These are phyloP conservation scores for Brenthis ino DNA, from an alignment of 2,888 invertebrate genomes.

Conservation along the genomic window DNA sequence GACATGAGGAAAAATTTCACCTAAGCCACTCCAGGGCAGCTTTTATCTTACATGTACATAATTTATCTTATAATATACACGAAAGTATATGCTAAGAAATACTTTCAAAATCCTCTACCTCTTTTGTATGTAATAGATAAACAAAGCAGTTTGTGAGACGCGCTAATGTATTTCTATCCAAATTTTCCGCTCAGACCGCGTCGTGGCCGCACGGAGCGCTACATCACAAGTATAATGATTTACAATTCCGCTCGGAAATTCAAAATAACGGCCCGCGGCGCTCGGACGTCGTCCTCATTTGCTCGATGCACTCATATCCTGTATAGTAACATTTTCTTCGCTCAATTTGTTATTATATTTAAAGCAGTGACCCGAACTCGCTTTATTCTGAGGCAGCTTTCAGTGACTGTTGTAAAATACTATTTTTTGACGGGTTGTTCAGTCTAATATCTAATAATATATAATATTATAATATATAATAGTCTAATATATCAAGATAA, in stretches of 20 bases:
- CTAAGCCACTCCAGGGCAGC: not conserved
- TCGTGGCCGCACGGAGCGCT: conserved; percentile 36
- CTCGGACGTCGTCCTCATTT: conserved; percentile 44
- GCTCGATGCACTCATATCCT: conserved; percentile 43
- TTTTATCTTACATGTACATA: not conserved
- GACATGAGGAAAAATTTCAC: not conserved
- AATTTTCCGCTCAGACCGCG: conserved; percentile 31
- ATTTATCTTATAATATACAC: too few relatives aligned
- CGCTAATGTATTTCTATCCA: conserved; percentile 33
- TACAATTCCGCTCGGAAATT: conserved; percentile 40
- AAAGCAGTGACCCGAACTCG: too few relatives aligned
- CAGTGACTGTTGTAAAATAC: too few relatives aligned
- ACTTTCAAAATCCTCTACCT: too few relatives aligned
- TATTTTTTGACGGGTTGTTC: too few relatives aligned
- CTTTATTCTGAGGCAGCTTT: too few relatives aligned
- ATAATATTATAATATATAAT: too few relatives aligned
- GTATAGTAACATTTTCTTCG: conserved; percentile 39
- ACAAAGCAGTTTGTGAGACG: conserved; percentile 10
- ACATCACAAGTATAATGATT: conserved; percentile 45
- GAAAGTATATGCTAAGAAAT: too few relatives aligned
- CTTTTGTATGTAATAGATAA: conserved; percentile 2
- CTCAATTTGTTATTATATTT: conserved; percentile 19
- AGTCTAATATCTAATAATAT: too few relatives aligned
- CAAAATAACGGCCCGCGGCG: conserved; percentile 35
- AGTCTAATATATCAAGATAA: too few relatives aligned